Conservation (phyloP, 2,888 invertebrate genomes). For the Clostera curtula region DNA sequence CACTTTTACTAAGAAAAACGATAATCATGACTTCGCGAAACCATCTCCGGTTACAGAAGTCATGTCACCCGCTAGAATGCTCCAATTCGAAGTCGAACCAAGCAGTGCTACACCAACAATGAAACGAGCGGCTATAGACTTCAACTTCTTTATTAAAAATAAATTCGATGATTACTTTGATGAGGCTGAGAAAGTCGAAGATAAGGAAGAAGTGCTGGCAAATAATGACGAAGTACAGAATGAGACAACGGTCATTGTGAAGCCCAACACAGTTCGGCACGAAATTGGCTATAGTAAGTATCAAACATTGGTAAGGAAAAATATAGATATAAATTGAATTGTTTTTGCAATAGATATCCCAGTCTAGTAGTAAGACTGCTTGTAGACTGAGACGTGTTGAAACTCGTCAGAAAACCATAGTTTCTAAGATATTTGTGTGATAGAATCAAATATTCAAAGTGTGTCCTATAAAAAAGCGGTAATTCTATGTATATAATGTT, state of each 20-base stretch:
- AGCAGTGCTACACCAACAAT: slow-evolving; percentile 59
- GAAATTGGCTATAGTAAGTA: slow-evolving; percentile 66
- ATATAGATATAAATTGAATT: too few species aligned
- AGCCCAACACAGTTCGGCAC: slow-evolving; percentile 54
- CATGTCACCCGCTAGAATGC: slow-evolving; percentile 66
- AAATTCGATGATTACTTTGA: slow-evolving; percentile 50
- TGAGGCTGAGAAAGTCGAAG: slow-evolving; percentile 27
- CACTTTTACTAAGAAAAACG: slow-evolving; percentile 42
- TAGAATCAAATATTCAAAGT: too few species aligned
- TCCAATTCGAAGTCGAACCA: slow-evolving; percentile 57
- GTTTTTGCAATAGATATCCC: too few species aligned
- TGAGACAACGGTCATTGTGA: slow-evolving; percentile 54
- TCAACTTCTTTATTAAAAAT: slow-evolving; percentile 57
- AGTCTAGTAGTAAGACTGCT: too few species aligned
- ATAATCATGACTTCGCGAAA: slow-evolving; percentile 49
- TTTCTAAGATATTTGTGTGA: too few species aligned
- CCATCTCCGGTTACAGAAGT: slow-evolving; percentile 54
- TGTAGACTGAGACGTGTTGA: too few species aligned
- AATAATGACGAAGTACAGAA: slow-evolving; percentile 29
- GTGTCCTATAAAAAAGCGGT: too few species aligned
- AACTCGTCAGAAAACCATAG: too few species aligned
- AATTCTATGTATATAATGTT: too few species aligned
- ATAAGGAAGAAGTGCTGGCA: slow-evolving; percentile 13
- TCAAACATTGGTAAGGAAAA: slow-evolving; percentile 1
- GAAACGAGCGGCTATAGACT: slow-evolving; percentile 60